phyloP scores from a whole-genome alignment of 1,140 invertebrate genomes.

The Danaus melanippus region DNA sequence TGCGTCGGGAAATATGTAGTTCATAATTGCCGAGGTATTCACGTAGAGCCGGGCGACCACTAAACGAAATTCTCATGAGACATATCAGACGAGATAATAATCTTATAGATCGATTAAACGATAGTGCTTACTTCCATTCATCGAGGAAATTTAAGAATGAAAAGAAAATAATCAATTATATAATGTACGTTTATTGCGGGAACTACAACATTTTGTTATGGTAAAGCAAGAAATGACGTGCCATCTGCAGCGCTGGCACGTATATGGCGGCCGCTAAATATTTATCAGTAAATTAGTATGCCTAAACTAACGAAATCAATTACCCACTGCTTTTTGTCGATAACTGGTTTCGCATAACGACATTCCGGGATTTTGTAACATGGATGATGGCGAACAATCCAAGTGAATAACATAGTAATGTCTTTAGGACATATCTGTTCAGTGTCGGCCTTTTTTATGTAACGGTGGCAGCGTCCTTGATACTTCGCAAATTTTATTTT shows the following conservation, averaged over 20 bases:
- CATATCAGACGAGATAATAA: slow-evolving; percentile 12
- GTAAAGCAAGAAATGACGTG: slow-evolving; percentile 41
- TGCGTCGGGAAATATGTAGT: slow-evolving; percentile 30
- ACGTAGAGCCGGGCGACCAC: slow-evolving; percentile 13
- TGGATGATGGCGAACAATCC: slow-evolving; percentile 31
- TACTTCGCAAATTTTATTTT: slow-evolving; percentile 19
- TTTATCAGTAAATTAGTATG: slow-evolving; percentile 65
- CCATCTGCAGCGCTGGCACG: slow-evolving; percentile 50
- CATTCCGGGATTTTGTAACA: slow-evolving; percentile 47
- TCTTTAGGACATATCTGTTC: slow-evolving; percentile 34
- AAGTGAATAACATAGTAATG: slow-evolving; percentile 34
- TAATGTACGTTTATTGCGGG: slow-evolving; percentile 23
- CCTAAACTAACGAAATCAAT: slow-evolving; percentile 66
- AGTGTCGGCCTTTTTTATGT: slow-evolving; percentile 22
- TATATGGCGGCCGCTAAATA: slow-evolving; percentile 54
- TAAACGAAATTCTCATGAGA: slow-evolving; percentile 22
- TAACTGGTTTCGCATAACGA: slow-evolving; percentile 41
- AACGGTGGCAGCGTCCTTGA: slow-evolving; percentile 20
- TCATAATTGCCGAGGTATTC: slow-evolving; percentile 26
- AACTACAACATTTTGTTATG: slow-evolving; percentile 49
- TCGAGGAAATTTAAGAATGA: slow-evolving; percentile 19
- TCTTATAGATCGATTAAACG: slow-evolving; percentile 3
- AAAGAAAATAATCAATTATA: slow-evolving; percentile 26
- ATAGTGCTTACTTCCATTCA: slow-evolving; percentile 22
- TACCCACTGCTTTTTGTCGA: slow-evolving; percentile 46